Evolutionary conservation across 2,113 vertebrate species (phyloP).

Genomic region (Rhombomys opimus): DNA sequence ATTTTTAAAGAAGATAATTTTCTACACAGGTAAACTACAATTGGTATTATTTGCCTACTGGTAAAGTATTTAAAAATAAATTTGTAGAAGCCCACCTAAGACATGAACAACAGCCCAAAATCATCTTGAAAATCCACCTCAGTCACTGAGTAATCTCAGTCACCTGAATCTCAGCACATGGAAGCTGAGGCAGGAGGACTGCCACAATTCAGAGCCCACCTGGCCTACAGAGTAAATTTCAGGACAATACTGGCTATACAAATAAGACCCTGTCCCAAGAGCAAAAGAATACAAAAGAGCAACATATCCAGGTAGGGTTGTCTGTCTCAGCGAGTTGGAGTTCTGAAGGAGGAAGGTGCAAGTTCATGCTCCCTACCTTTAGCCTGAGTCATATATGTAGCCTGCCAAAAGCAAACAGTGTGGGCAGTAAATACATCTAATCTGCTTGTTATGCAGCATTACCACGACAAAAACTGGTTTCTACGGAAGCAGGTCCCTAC

Average conservation of each 20-base stretch:
- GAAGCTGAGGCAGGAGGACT: background rate
- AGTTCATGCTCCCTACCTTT: background rate
- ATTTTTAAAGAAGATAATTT: background rate
- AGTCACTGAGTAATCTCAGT: background rate
- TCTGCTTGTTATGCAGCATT: background rate
- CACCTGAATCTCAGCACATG: background rate
- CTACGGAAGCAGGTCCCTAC: background rate
- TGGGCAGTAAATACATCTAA: background rate
- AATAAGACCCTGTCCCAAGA: background rate
- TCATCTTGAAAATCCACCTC: constrained; percentile 3
- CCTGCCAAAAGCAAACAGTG: background rate
- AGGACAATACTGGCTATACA: background rate
- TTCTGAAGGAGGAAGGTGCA: background rate
- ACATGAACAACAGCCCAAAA: background rate
- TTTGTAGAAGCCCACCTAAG: background rate
- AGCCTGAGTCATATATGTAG: background rate
- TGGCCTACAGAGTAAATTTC: background rate
- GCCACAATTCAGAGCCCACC: background rate
- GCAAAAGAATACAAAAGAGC: background rate
- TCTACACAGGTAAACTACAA: background rate
- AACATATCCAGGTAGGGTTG: background rate
- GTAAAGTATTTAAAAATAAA: background rate
- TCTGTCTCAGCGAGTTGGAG: background rate
- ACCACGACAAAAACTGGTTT: background rate
- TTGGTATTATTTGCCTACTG: background rate